Conservation (phyloP, 2,797 vertebrate genomes). For the Urophycis tenuis region DNA sequence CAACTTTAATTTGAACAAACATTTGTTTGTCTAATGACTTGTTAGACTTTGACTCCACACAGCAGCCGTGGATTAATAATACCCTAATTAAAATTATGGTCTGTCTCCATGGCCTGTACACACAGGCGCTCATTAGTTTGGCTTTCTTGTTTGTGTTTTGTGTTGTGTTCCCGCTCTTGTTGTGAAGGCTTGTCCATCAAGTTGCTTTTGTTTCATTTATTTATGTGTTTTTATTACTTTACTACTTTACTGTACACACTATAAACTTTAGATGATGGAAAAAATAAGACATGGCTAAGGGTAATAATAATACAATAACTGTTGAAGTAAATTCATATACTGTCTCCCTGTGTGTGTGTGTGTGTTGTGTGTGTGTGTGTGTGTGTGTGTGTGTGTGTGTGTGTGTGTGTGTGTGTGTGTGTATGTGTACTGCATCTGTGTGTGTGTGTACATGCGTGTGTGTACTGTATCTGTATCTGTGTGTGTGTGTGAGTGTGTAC, state of each 20-base stretch:
- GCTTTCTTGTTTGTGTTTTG: not conserved
- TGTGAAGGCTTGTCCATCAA: not conserved
- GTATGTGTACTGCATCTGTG: not conserved
- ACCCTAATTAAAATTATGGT: not conserved
- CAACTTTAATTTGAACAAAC: not conserved
- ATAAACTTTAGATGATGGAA: not conserved
- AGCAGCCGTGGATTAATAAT: not conserved
- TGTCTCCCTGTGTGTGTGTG: not conserved
- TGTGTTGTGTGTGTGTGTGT: not conserved
- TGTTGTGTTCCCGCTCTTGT: not conserved
- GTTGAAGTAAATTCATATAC: not conserved
- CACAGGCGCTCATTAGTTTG: not conserved
- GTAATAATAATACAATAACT: not conserved
- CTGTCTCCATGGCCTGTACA: not conserved
- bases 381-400: not conserved
- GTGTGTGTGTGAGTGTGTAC: not conserved
- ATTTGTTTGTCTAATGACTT: not conserved
- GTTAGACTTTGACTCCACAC: not conserved
- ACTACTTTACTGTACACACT: not conserved
- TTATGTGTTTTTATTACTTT: not conserved
- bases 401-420: not conserved
- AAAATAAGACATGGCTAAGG: not conserved
- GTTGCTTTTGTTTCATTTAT: not conserved
- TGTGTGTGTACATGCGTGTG: not conserved
- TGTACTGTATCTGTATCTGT: not conserved